These are phyloP conservation scores for Eufriesea mexicana DNA, from an alignment of 1,140 invertebrate genomes.

Conservation along the genomic window DNA sequence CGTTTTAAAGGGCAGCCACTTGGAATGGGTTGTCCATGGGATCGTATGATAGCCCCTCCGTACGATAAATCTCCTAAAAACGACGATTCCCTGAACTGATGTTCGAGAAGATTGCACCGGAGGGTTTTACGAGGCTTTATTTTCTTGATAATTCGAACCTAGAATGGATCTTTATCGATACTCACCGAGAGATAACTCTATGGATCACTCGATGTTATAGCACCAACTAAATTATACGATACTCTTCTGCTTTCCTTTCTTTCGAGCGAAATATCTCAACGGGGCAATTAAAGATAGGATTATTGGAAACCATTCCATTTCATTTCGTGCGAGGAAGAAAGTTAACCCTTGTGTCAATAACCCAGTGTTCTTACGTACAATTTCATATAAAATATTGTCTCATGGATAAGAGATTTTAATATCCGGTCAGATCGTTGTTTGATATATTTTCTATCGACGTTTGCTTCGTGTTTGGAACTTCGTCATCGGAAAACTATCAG, in stretches of 20 bases:
- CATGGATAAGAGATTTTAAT: no score
- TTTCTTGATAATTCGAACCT: neutral
- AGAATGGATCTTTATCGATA: neutral
- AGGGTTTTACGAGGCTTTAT: neutral
- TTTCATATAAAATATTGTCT: no score
- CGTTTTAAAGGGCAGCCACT: neutral
- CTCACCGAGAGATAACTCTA: neutral
- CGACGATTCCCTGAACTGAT: neutral
- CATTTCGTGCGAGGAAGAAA: no score
- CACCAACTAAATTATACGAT: neutral
- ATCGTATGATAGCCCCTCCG: neutral
- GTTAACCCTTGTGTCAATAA: no score
- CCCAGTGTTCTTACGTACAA: no score
- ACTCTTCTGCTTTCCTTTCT: no score
- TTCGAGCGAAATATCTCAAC: neutral
- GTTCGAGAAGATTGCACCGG: neutral
- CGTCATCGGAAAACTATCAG: no score
- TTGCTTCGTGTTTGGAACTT: no score
- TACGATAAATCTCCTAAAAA: constrained; percentile 30
- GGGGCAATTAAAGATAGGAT: neutral
- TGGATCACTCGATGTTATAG: neutral
- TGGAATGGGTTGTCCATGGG: constrained; percentile 2
- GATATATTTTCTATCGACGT: no score
- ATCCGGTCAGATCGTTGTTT: no score
- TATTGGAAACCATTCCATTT: neutral